phyloP scores from a whole-genome alignment of 2,888 invertebrate genomes.

The Pardosa pseudoannulata region DNA sequence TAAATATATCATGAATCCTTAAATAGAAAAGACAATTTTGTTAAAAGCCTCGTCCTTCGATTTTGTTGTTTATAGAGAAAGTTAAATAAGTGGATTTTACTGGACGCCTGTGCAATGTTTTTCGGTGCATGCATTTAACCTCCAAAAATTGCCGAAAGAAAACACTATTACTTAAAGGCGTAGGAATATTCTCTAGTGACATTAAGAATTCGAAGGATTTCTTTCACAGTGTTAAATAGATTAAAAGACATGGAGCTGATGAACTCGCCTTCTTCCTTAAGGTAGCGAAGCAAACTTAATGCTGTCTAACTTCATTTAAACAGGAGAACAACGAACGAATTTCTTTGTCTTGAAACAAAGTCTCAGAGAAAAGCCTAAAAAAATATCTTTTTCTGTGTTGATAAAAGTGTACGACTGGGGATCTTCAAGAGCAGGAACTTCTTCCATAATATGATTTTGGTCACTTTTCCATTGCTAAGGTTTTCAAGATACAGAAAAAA shows the following conservation, averaged over 20 bases:
- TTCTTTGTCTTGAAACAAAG: constrained; percentile 13
- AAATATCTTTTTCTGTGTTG: constrained; percentile 44
- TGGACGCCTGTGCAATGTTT: not conserved
- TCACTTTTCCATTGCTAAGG: constrained; percentile 51
- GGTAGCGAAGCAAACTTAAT: constrained; percentile 23
- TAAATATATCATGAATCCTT: no score
- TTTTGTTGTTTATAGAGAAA: no score
- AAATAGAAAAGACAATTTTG: no score
- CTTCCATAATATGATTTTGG: constrained; percentile 64
- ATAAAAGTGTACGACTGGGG: constrained; percentile 36
- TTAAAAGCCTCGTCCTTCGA: not conserved
- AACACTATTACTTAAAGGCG: not conserved
- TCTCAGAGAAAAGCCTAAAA: not conserved
- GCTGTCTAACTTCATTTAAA: constrained; percentile 63
- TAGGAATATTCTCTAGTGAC: not conserved
- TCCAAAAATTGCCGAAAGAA: not conserved
- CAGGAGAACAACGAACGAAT: not conserved
- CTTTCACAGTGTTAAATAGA: constrained; percentile 50
- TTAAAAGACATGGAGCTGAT: constrained; percentile 46
- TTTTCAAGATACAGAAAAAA: constrained; percentile 31
- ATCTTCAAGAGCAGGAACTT: constrained; percentile 27
- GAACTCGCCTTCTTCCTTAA: constrained; percentile 32
- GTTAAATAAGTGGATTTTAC: not conserved
- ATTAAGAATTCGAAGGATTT: not conserved
- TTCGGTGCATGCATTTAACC: not conserved